Evolutionary conservation across 2,113 vertebrate species (phyloP), one percentile per base, ranked within the genome.

Genomic region (Mesitornis unicolor): DNA sequence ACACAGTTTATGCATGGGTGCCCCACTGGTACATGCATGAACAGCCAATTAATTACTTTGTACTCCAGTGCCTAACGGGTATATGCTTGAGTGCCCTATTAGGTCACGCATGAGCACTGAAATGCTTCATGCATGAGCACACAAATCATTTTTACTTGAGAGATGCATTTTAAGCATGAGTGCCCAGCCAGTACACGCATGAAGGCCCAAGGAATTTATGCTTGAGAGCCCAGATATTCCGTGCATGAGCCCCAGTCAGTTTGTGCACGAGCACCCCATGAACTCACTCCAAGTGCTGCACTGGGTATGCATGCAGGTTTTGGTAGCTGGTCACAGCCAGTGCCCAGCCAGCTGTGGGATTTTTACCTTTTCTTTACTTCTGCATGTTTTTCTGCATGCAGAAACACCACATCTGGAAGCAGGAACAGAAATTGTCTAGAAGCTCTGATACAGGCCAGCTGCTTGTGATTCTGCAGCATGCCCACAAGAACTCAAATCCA

Each of bases 221-320:
- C 76, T 28, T 33, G 14, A 81, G 43, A 47, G 42, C 29, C 12
- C 71, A 81, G 63, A 78, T 24, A 59, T 5, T 82, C 24, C n/a
- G 36, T 5, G 24, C 81, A 51, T 14, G 16, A 60, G n/a, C 24
- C 45, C 18, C 43, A 36, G 28, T 26, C 68, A 59, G 35, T 70
- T 21, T 71, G 47, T 85, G 86, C 36, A 64, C 54, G 31, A 78
- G 67, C 21, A 61, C 31, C 36, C 21, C 13, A 3, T 1, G 25
- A 42, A 22, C 14, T 47, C n/a, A 48, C 16, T 35, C 50, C 0
- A 0, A 43, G 38, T 7, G 42, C 74, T 28, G 16, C 0, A 0
- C 0, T 38, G 64, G 36, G 36, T 18, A 16, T 7, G 5, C 28
- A 28, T 4, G 60, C 29, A 59, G 16, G 24, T 64, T 50, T 78